These are phyloP conservation scores for Sardinella longiceps DNA, from an alignment of 2,797 vertebrate species.

Conservation along the genomic window DNA sequence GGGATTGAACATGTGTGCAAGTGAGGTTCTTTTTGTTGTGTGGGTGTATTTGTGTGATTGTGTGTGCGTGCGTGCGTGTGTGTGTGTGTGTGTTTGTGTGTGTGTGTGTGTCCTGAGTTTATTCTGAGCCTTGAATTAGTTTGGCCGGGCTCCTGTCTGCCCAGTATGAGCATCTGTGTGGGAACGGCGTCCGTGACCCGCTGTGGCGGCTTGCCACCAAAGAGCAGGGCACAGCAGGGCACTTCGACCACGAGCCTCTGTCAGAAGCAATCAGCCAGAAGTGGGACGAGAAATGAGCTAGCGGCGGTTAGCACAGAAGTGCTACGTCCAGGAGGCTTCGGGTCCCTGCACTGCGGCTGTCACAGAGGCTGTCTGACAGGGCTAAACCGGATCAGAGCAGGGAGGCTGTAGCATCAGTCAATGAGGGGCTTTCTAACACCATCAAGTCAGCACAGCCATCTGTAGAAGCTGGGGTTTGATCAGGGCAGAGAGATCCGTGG, in stretches of 20 bases:
- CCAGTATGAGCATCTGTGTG: neutral
- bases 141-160: neutral
- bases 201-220: neutral
- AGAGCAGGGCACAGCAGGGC: slow-evolving; percentile 11
- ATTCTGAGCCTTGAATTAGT: neutral
- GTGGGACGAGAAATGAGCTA: neutral
- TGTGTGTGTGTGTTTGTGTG: neutral
- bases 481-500: neutral
- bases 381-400: neutral
- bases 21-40: neutral
- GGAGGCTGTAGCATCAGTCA: neutral
- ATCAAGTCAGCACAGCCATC: neutral
- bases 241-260: neutral
- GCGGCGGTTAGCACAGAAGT: neutral
- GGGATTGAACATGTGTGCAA: neutral
- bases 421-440: neutral
- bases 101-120: neutral
- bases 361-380: neutral
- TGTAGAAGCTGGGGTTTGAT: neutral
- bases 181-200: neutral
- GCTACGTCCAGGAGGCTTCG: neutral
- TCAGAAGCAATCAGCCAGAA: neutral
- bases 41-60: neutral
- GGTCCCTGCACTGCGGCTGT: neutral
- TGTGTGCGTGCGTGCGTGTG: neutral